These are phyloP conservation scores for Cybosia mesomella DNA, from an alignment of 2,888 invertebrate genomes.

Conservation along the genomic window DNA sequence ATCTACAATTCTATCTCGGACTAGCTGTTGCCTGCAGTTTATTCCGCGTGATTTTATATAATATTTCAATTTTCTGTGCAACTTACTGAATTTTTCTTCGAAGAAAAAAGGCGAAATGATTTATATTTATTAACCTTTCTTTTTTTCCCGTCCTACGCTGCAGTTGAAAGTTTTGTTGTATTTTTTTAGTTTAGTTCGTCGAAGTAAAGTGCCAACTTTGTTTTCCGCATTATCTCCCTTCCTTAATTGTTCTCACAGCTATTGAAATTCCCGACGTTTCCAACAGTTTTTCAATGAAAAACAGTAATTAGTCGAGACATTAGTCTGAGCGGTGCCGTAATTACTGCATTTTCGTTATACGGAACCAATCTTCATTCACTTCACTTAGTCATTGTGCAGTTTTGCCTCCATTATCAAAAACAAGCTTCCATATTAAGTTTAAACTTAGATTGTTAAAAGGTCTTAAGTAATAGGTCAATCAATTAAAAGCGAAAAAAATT, in stretches of 20 bases:
- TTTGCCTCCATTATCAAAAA: background rate
- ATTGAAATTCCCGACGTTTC: constrained; percentile 37
- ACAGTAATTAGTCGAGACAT: constrained; percentile 37
- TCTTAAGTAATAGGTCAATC: background rate
- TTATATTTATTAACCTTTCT: no score
- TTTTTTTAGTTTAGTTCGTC: background rate
- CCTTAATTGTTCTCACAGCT: constrained; percentile 16
- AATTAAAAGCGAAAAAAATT: background rate
- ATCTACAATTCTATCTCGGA: no score
- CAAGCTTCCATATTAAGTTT: background rate
- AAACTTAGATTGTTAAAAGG: background rate
- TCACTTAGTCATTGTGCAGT: background rate
- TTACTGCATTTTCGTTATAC: constrained; percentile 10
- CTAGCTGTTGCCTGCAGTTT: no score
- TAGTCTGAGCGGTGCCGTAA: constrained; percentile 17
- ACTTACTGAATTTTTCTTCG: no score
- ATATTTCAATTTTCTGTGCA: no score
- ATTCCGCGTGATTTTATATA: no score
- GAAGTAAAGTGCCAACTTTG: background rate
- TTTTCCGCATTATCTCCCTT: constrained; percentile 6
- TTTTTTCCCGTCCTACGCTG: background rate
- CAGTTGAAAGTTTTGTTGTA: background rate
- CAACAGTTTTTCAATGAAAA: constrained; percentile 26
- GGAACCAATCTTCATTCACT: background rate
- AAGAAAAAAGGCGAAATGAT: no score